Percentiles rank a stretch among this genome's conserved stretches.
phyloP scores from a whole-genome alignment of 2,113 vertebrate species.

The Hippocampus mohnikei region DNA sequence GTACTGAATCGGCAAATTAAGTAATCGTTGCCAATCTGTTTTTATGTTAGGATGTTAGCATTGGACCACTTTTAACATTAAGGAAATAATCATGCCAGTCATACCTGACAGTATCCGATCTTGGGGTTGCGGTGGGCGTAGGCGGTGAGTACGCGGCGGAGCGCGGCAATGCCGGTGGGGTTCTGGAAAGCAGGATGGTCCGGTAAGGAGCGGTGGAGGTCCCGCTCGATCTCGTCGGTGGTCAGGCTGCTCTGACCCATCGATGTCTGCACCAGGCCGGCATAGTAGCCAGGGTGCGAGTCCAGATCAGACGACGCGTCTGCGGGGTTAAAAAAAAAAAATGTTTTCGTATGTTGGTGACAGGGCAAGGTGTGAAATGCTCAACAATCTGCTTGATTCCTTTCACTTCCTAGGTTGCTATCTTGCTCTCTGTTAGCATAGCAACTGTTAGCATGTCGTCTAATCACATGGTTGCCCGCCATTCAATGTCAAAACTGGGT shows the following conservation, averaged over 20 bases:
- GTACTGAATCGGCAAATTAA: no score
- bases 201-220: constrained; percentile 91
- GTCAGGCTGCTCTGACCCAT: constrained; percentile 83
- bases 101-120: constrained; percentile 97
- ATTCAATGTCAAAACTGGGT: not conserved
- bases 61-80: not conserved
- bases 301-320: constrained; percentile 80
- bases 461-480: no score
- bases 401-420: not conserved
- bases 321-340: constrained; percentile 32
- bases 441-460: not conserved
- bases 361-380: not conserved
- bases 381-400: not conserved
- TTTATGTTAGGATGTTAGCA: no score
- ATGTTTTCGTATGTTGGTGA: not conserved
- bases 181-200: constrained; percentile 96
- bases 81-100: not conserved
- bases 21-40: no score
- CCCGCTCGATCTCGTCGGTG: constrained; percentile 92
- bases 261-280: constrained; percentile 79
- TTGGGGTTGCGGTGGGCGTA: constrained; percentile 93
- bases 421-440: not conserved
- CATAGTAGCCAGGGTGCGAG: constrained; percentile 81
- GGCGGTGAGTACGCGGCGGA: constrained; percentile 87
- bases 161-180: constrained; percentile 84